Base-by-base conservation (phyloP, 2,113 vertebrate species). In the Fulica atra region DNA sequence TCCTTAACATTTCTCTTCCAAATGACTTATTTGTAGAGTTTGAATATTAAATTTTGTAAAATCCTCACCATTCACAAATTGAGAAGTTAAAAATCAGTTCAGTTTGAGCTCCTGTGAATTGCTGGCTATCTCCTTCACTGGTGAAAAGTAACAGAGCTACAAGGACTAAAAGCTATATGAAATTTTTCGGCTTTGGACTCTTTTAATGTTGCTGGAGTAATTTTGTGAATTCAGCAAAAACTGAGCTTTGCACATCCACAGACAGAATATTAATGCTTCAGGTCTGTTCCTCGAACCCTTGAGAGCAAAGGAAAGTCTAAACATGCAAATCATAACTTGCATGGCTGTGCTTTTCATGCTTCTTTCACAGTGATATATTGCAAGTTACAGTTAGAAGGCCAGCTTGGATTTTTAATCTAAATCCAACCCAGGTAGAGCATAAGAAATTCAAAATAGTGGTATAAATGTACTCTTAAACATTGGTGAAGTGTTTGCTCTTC, bases 201-300 rank as follows among this genome's bases (percentile, higher is more conserved):
- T 48, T 73, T n/a, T 38, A 87, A 92, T 76, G 46, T 84, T 86
- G 28, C 57, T 53, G 26, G 10, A 17, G 77, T 85, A 76, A 73
- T 91, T 93, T 60, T 92, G 71, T 85, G 61, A 74, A 74, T 85
- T 96, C 89, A 96, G 93, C 76, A 88, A 63, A 88, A 96, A 48
- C 15, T 54, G 83, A 84, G 71, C 35, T 92, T 81, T 92, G 24
- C 48, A 68, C 19, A 0, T 88, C 72, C 74, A 82, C 46, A 83
- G 74, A 15, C 35, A 73, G 84, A 97, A 96, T 95, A 93, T 93
- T 95, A 95, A 95, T 93, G 70, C 51, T 94, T 51, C 69, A 57
- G 76, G 81, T 91, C 74, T 93, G 63, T 92, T 95, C 81, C 63
- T 79, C 18, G 0, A 89, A 86, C 72, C 63, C 69, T 61, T 31